Percentiles rank a stretch among this genome's conserved stretches.
These are phyloP conservation scores for Leptestheria dahalacensis DNA, from an alignment of 1,140 invertebrate genomes.

Conservation along the genomic window DNA sequence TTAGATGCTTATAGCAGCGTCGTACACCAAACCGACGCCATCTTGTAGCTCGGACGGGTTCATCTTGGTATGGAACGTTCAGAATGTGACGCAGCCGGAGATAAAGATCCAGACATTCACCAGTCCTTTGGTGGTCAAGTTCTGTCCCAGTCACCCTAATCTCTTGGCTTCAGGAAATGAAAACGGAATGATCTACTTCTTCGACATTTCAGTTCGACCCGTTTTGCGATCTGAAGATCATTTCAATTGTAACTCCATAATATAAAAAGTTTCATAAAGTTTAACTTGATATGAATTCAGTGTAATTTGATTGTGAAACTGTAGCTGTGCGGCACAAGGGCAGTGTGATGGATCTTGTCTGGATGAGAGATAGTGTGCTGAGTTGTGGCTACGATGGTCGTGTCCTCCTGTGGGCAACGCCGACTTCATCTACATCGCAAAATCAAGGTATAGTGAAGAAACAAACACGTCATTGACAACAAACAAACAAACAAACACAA, in stretches of 20 bases:
- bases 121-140: conserved; percentile 1
- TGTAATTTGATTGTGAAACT: background rate
- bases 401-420: conserved; percentile 2
- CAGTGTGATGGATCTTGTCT: background rate
- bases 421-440: background rate
- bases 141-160: background rate
- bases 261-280: background rate
- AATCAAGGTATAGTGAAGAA: conserved; percentile 1
- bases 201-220: background rate
- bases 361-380: background rate
- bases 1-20: conserved; percentile 2
- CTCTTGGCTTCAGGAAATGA: background rate
- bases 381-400: conserved; percentile 3
- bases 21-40: background rate
- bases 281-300: background rate
- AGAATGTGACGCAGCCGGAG: conserved; percentile 1
- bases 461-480: no score
- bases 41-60: background rate
- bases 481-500: no score
- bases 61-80: background rate
- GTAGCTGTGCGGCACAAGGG: background rate
- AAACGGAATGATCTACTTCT: conserved; percentile 7
- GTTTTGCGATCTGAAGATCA: background rate
- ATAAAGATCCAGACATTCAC: background rate
- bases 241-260: background rate